phyloP scores from a whole-genome alignment of 2,797 vertebrate species.

The Propithecus perrieri region DNA sequence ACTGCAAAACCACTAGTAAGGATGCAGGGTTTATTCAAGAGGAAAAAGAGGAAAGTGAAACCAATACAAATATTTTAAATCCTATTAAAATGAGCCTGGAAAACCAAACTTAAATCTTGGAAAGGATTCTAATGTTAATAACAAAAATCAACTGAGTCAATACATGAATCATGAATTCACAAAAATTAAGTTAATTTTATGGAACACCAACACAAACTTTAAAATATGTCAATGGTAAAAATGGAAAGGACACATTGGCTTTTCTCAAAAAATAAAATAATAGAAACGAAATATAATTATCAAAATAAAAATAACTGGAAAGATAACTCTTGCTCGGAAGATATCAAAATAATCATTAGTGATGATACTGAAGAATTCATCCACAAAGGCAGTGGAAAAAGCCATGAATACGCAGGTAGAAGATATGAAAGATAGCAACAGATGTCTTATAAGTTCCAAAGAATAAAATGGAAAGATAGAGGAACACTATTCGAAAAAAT shows the following conservation, averaged over 20 bases:
- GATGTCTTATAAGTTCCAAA: not conserved
- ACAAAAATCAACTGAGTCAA: not conserved
- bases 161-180: not conserved
- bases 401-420: not conserved
- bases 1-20: not conserved
- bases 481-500: not conserved
- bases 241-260: not conserved
- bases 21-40: not conserved
- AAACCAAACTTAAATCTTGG: not conserved
- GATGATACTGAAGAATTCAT: not conserved
- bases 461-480: not conserved
- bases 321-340: not conserved
- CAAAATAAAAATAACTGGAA: not conserved
- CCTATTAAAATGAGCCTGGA: not conserved
- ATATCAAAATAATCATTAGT: not conserved
- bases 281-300: not conserved
- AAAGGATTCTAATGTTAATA: not conserved
- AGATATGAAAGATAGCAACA: not conserved
- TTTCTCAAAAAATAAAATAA: slow-evolving; percentile 4
- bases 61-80: not conserved
- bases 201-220: not conserved
- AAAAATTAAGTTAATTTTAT: not conserved
- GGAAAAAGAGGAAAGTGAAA: not conserved
- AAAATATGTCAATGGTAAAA: not conserved
- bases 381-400: slow-evolving; percentile 1